Conservation (phyloP, 2,113 vertebrate species). For the Psilopsiagon aurifrons region DNA sequence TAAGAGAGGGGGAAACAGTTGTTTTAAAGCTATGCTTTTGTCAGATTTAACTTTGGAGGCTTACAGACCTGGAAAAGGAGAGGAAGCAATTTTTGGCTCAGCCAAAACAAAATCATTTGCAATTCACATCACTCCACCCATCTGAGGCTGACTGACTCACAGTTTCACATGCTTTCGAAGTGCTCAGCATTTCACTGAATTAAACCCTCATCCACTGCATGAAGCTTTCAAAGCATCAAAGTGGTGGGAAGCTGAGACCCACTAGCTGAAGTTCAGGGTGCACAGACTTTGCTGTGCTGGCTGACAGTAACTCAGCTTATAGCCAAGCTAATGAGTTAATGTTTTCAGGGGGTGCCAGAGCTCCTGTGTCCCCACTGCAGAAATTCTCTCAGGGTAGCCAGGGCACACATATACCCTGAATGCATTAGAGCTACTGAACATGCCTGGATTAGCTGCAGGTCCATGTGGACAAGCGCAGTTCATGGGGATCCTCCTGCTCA, state of each 20-base stretch:
- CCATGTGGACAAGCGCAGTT: accelerated
- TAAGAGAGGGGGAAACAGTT: accelerated
- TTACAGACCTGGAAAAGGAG: constrained; percentile 23
- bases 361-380: background rate
- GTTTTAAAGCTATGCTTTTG: background rate
- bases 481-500: background rate
- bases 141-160: background rate
- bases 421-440: background rate
- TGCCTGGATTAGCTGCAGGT: background rate
- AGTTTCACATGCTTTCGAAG: background rate
- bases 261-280: background rate
- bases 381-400: background rate
- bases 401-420: accelerated
- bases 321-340: accelerated
- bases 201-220: background rate
- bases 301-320: background rate
- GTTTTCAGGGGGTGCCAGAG: background rate
- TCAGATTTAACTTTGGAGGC: background rate
- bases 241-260: background rate
- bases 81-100: constrained; percentile 36
- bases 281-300: background rate
- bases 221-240: background rate
- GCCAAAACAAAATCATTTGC: constrained; percentile 22
- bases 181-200: background rate
- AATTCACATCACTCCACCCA: constrained; percentile 25